Evolutionary conservation across 2,797 vertebrate genomes (phyloP).

Genomic region (Oryzias dopingdopingensis): DNA sequence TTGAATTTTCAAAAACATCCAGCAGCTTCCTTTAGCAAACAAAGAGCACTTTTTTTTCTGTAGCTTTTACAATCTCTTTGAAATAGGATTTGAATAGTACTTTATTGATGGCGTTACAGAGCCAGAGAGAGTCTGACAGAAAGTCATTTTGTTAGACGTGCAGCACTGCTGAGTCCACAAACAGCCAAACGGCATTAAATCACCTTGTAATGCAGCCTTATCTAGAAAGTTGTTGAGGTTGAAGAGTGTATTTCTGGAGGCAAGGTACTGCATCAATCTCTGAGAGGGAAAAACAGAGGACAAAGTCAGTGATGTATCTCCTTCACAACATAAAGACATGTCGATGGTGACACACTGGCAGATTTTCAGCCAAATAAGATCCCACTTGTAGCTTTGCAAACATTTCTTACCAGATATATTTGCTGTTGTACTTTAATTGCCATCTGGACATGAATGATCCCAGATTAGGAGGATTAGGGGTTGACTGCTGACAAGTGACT

Average conservation of each 20-base stretch:
- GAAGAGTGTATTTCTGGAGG: conserved; percentile 94
- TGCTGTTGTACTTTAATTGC: neutral
- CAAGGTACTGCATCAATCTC: conserved; percentile 97
- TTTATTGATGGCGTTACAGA: conserved; percentile 45
- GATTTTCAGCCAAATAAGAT: neutral
- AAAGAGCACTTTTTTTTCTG: conserved; percentile 27
- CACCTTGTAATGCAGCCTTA: conserved; percentile 95
- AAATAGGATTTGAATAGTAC: conserved; percentile 36
- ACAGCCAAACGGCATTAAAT: conserved; percentile 58
- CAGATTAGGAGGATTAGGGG: too few species aligned
- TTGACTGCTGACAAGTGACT: too few species aligned
- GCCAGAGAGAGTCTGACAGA: conserved; percentile 41
- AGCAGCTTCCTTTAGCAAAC: conserved; percentile 25
- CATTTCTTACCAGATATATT: conserved; percentile 6
- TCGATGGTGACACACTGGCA: conserved; percentile 14
- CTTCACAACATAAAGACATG: conserved; percentile 23
- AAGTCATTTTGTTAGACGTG: conserved; percentile 58
- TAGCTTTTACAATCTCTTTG: conserved; percentile 25
- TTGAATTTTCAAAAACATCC: conserved; percentile 23
- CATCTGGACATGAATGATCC: too few species aligned
- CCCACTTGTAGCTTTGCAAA: neutral
- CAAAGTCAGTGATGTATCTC: conserved; percentile 41
- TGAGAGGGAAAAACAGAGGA: conserved; percentile 59
- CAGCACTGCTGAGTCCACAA: conserved; percentile 62
- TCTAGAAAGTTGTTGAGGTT: conserved; percentile 98